Base-by-base conservation (phyloP, 2,888 invertebrate species). In the Tinea trinotella region DNA sequence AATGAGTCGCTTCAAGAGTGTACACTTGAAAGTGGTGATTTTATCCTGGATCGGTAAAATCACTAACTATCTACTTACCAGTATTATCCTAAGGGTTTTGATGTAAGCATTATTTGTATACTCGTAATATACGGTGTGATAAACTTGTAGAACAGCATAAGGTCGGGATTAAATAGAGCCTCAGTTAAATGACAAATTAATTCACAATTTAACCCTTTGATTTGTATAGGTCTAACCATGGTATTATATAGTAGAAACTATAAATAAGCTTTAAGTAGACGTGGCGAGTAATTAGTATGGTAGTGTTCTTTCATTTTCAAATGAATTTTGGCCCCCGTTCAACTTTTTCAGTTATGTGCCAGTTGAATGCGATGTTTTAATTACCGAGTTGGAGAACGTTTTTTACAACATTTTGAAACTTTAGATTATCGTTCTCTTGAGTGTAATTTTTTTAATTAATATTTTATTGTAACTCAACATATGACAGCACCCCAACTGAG, bases 261-360 rank as follows among this genome's bases (percentile, higher is more conserved):
- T 30, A 30, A 30, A 30, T 30, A 30, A 7, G 7, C 2, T 30
- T 30, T n/a, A n/a, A n/a, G 40, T 7, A 40, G 15, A 40, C n/a
- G 40, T 40, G 40, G 40, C 7, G 13, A 7, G 40, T 13, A 40
- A 40, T 40, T 40, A 40, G 40, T 15, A 13, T 40, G 3, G 13
- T n/a, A n/a, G 40, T 2, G 1, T 40, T n/a, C 40, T 15, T 40
- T 40, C 40, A 15, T 15, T 40, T 40, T 15, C 40, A 40, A 40
- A 12, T 40, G 40, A 15, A 15, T 40, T 40, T 40, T 40, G 40
- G 40, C 40, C 13, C 40, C n/a, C 13, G 12, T 40, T 40, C 40
- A 40, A 40, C 40, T 40, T 13, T 30, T 40, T 40, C 40, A 13
- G 40, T 40, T 12, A 40, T 15, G 40, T 40, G 40, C 13, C 30